A percentile compares a stretch with the other conserved stretches of the same genome.
Evolutionary conservation across 2,888 invertebrate species (phyloP).

Genomic region (Lissocephala sabroskyi): DNA sequence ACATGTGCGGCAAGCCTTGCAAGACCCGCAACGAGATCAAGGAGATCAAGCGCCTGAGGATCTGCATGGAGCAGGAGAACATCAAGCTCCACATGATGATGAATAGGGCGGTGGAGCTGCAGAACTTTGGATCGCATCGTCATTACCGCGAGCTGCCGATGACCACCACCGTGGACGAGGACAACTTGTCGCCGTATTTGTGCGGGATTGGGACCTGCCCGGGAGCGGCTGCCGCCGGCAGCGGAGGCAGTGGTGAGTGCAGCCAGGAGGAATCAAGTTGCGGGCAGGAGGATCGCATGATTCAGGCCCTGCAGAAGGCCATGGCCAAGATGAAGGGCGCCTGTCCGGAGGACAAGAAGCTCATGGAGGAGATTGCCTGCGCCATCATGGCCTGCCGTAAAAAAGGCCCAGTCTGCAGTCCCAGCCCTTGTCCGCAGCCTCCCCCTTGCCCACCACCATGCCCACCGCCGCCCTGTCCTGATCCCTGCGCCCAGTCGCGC

Average conservation of each 20-base stretch:
- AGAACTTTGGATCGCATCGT: conserved; percentile 63
- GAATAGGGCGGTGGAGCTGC: conserved; percentile 58
- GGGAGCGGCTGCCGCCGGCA: conserved; percentile 4
- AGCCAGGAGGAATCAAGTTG: conserved; percentile 32
- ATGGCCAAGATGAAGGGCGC: conserved; percentile 62
- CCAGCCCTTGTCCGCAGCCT: conserved; percentile 22
- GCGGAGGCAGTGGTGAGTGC: conserved; percentile 24
- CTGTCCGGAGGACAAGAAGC: conserved; percentile 58
- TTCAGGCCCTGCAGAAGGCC: conserved; percentile 44
- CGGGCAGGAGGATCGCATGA: conserved; percentile 43
- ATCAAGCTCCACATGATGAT: conserved; percentile 64
- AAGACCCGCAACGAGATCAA: conserved; percentile 57
- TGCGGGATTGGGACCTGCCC: conserved; percentile 20
- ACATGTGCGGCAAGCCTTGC: conserved; percentile 50
- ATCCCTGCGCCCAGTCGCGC: conserved; percentile 5
- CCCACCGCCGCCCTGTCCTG: not conserved
- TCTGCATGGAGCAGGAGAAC: conserved; percentile 68
- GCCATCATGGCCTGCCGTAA: conserved; percentile 44
- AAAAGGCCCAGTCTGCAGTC: conserved; percentile 31
- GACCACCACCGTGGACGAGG: conserved; percentile 68
- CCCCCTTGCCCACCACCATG: conserved; percentile 4
- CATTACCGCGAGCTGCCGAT: conserved; percentile 60
- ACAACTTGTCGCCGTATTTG: conserved; percentile 48
- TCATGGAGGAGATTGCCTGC: conserved; percentile 53
- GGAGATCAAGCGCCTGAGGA: conserved; percentile 58